Base-by-base conservation (phyloP, 2,888 invertebrate species). In the Diaprepes abbreviatus region DNA sequence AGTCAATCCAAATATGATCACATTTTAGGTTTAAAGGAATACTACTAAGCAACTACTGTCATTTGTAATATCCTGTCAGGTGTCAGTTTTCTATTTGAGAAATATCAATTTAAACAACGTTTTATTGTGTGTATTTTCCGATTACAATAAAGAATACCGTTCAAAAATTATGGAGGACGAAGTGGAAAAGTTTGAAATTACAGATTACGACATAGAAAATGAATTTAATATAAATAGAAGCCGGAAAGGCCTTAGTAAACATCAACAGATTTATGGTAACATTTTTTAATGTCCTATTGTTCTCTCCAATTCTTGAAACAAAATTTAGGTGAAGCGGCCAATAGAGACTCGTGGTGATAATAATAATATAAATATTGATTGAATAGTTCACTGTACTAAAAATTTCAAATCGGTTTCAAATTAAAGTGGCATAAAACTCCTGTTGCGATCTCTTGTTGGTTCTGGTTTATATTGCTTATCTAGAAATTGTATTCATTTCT, bases 261-360 rank as follows among this genome's bases (percentile, higher is more conserved):
- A 96, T 79, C 95, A 97, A 79, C 95, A 95, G 83, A 97, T 95
- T 83, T 96, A 97, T 84, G 97, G 97, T 95, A 87, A 85, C 80
- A 75, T 73, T 31, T 31, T 24, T 48, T 48, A 48, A 6, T 24
- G 31, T 45, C 45, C 45, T 12, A 24, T 10, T 45, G 5, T n/a
- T 9, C n/a, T 35, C 10, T 35, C 35, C 35, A 35, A n/a, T n/a
- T 2, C 3, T 35, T 35, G 2, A 35, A 35, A 35, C 35, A 35
- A 2, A 33, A 2, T 10, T 33, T 7, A 33, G 7, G 10, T 9
- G 9, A 33, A n/a, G n/a, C n/a, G n/a, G n/a, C n/a, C n/a, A n/a
- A n/a, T n/a, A n/a, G n/a, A n/a, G n/a, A n/a, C n/a, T n/a, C n/a
- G n/a, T n/a, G n/a, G n/a, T n/a, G n/a, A n/a, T n/a, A n/a, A n/a